Evolutionary conservation across 2,797 vertebrate species (phyloP), one percentile per base, ranked within the genome.

Genomic region (Capromys pilorides): DNA sequence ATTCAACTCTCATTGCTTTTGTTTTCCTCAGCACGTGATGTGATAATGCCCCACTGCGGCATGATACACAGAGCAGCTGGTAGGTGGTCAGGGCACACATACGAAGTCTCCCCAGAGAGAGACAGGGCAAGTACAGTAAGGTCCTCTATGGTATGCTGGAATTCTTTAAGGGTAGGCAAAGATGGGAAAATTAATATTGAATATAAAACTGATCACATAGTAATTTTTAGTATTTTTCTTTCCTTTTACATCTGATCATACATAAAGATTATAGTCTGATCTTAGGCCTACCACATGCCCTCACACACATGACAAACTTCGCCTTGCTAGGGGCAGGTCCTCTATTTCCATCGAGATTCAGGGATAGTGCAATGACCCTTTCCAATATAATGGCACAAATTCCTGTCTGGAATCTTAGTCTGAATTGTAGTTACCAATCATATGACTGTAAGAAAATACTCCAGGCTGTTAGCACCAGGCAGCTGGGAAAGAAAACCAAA

Each of bases 61-160:
- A 9, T 88, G 71, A 97, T 95, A 97, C 88, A 77, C 90, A 95
- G 57, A 18, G 18, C 82, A 97, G 91, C 41, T 92, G 86, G 83
- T 86, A 97, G 75, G 91, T 54, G 97, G 95, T 90, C 95, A 97
- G 96, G 91, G 94, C 2, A 94, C 79, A 97, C 82, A 97, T 96
- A 95, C 87, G 97, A 73, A 91, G 75, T 97, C 80, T 91, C 93
- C 95, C 95, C 75, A 91, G 94, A 94, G 92, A 61, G 31, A 84
- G 71, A 57, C 91, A 96, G 81, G 11, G 2, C 92, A 85, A 90
- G 54, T 85, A 86, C 24, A 96, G 82, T 57, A 93, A 26, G 91
- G 66, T 36, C 95, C 67, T 94, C 95, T 94, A 21, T 85, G 91
- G 83, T 3, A n/a, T 80, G 93, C 91, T 87, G 94, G 96, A 95